phyloP scores from a whole-genome alignment of 1,140 invertebrate species.

The Oedothorax gibbosus region DNA sequence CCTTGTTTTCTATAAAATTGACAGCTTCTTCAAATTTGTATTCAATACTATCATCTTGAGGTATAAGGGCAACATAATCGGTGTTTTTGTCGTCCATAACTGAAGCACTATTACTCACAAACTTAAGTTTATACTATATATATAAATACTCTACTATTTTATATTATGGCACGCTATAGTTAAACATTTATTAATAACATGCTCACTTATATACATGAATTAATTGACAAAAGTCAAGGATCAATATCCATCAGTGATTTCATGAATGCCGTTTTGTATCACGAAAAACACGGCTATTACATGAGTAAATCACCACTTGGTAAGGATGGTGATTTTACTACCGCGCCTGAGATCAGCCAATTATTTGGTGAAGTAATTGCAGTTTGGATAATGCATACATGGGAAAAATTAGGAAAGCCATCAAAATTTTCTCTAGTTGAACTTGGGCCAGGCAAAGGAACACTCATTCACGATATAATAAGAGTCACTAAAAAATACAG shows the following conservation, averaged over 20 bases:
- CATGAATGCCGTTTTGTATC: slow-evolving; percentile 8
- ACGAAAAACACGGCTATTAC: neutral
- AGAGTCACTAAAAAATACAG: slow-evolving; percentile 12
- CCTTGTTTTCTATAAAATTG: slow-evolving; percentile 12
- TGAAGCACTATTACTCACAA: slow-evolving; percentile 8
- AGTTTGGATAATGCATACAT: slow-evolving; percentile 12
- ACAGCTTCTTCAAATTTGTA: slow-evolving; percentile 12
- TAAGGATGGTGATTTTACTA: slow-evolving; percentile 12
- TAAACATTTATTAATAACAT: slow-evolving; percentile 14
- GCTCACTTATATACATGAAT: slow-evolving; percentile 2
- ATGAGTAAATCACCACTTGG: neutral
- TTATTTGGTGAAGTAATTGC: slow-evolving; percentile 12
- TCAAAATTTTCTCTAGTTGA: slow-evolving; percentile 12
- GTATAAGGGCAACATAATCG: slow-evolving; percentile 7
- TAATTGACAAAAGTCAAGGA: slow-evolving; percentile 12
- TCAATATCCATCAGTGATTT: slow-evolving; percentile 12
- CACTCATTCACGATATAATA: slow-evolving; percentile 12
- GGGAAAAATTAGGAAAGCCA: slow-evolving; percentile 11
- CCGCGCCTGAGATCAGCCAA: slow-evolving; percentile 4
- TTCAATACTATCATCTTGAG: slow-evolving; percentile 12
- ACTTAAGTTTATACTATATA: slow-evolving; percentile 9
- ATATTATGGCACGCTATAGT: slow-evolving; percentile 8
- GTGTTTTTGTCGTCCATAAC: slow-evolving; percentile 11
- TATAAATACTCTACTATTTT: slow-evolving; percentile 10
- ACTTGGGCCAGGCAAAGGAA: slow-evolving; percentile 9